phyloP scores from a whole-genome alignment of 2,797 vertebrate species.

The Eutrigla gurnardus region DNA sequence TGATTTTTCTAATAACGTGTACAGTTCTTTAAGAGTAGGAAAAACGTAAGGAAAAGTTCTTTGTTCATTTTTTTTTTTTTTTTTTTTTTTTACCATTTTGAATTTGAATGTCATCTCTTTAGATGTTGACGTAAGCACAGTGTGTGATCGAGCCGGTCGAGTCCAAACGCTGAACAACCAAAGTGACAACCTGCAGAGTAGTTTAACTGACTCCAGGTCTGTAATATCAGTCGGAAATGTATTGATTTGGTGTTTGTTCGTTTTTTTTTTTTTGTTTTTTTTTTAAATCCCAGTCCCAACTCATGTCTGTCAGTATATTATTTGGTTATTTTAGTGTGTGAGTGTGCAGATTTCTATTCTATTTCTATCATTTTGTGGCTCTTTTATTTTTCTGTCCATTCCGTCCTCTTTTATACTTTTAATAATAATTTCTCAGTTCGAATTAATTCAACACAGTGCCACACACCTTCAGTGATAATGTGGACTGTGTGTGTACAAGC shows the following conservation, averaged over 20 bases:
- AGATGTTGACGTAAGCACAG: constrained; percentile 80
- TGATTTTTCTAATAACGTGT: constrained; percentile 81
- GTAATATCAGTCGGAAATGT: neutral
- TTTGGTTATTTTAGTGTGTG: neutral
- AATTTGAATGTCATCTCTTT: constrained; percentile 77
- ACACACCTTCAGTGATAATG: neutral
- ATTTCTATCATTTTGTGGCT: neutral
- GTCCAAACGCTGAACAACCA: constrained; percentile 63
- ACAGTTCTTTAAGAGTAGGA: constrained; percentile 79
- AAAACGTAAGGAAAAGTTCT: constrained; percentile 56
- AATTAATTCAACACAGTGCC: neutral
- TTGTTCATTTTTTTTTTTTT: constrained; percentile 67
- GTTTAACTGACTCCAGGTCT: neutral
- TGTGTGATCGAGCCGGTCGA: constrained; percentile 59
- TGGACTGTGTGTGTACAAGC: neutral
- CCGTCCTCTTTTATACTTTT: constrained; percentile 1
- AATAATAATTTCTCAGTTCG: neutral
- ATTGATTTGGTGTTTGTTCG: too few species aligned
- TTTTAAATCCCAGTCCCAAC: neutral
- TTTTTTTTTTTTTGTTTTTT: neutral
- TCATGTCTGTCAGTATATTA: constrained; percentile 7
- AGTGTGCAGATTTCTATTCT: constrained; percentile 7
- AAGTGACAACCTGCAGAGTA: constrained; percentile 31
- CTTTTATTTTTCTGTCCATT: neutral
- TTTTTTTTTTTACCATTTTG: constrained; percentile 73